Conservation (phyloP, 2,113 vertebrate genomes). For the Nothoprocta perdicaria region DNA sequence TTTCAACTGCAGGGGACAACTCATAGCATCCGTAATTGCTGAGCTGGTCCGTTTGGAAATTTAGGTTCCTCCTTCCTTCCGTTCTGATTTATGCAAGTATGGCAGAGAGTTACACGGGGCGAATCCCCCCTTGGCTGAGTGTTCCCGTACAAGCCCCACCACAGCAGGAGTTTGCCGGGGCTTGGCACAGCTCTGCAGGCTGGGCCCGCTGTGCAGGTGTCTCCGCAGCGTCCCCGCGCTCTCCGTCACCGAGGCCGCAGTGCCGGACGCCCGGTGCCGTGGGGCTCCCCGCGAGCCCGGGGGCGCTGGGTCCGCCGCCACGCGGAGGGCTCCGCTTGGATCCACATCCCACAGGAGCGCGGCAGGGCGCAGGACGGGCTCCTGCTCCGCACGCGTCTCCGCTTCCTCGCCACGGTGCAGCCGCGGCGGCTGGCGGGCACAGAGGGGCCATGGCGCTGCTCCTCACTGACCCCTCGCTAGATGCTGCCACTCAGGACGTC, state of each 20-base stretch:
- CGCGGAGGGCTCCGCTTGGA: neutral
- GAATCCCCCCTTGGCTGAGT: neutral
- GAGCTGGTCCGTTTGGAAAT: neutral
- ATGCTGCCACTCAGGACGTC: neutral
- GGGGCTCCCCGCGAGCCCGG: neutral
- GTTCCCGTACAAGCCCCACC: neutral
- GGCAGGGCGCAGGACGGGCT: neutral
- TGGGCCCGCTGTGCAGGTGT: rapidly evolving
- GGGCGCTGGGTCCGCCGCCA: neutral
- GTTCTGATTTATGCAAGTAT: neutral
- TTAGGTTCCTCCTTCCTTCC: neutral
- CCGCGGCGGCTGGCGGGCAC: rapidly evolving
- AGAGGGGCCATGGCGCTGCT: rapidly evolving
- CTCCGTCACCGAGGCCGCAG: neutral
- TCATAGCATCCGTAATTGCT: neutral
- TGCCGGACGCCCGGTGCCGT: neutral
- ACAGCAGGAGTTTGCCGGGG: neutral
- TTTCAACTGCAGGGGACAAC: neutral
- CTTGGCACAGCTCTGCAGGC: neutral
- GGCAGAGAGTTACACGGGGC: neutral
- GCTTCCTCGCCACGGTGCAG: neutral
- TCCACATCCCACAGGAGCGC: rapidly evolving
- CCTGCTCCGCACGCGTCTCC: too few relatives aligned
- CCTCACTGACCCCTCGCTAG: neutral
- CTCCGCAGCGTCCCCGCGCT: neutral